Evolutionary conservation across 2,113 vertebrate species (phyloP), one percentile per base, ranked within the genome.

Genomic region (Erythrolamprus reginae): DNA sequence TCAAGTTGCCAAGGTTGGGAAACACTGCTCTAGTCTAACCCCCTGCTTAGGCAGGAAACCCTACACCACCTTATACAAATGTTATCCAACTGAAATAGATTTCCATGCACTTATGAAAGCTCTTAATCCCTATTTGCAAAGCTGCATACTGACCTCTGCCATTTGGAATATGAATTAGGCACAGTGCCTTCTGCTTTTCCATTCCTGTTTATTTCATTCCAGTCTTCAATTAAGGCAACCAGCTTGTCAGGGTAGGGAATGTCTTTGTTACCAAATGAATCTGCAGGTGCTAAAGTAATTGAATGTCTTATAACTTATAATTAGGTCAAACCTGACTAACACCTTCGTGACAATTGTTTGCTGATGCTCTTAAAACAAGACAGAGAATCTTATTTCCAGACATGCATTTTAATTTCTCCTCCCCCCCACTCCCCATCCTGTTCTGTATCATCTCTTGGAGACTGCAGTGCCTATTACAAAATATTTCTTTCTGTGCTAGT

Each of bases 311-410:
- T 50, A 26, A 28, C 55, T 26, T 82, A 86, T 50, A 89, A 50
- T 89, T 58, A 58, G 70, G 24, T 89, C 53, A 50, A 87, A 87
- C 26, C 47, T 87, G 53, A 24, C 33, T 53, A 82, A 89, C 48
- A 47, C 26, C 26, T 19, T 58, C 21, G 15, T 19, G 12, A 56
- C 12, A 70, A 28, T 83, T 83, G 17, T 89, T 90, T 88, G 53
- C 85, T 92, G 55, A 47, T 84, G 70, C 84, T 83, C n/a, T 77
- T 65, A 61, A 82, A 87, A 84, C 65, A 89, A 38, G 28, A 26
- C n/a, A 58, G n/a, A 48, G 38, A n/a, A 88, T 83, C 87, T 65
- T 26, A 48, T 84, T 83, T 47, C 65, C 84, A 89, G 4, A 53
- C 26, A 56, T 56, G 21, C 61, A 91, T 42, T 38, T 52, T 65